These are phyloP conservation scores for Drymonia ruficornis DNA, from an alignment of 2,888 invertebrate species.

Conservation along the genomic window DNA sequence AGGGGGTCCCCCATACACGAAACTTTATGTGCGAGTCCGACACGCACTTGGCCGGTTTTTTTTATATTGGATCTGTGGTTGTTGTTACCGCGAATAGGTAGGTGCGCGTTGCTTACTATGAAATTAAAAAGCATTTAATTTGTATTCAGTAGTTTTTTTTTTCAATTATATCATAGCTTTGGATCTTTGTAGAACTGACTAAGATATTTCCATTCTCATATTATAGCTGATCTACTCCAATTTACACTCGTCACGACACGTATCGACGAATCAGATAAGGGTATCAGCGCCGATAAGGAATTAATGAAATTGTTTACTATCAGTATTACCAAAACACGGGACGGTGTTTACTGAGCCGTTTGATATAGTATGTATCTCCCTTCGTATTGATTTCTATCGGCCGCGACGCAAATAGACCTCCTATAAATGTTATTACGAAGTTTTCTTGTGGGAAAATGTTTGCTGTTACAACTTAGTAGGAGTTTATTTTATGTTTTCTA, in stretches of 20 bases:
- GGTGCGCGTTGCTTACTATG: too few species aligned
- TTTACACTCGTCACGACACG: not conserved
- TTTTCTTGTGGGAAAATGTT: not conserved
- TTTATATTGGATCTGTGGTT: too few species aligned
- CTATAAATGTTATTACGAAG: not conserved
- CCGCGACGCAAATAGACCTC: not conserved
- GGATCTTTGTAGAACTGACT: not conserved
- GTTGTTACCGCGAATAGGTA: too few species aligned
- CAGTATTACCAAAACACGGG: not conserved
- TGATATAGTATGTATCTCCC: not conserved
- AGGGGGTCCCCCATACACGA: too few species aligned
- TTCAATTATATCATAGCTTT: too few species aligned
- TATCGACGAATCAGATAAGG: constrained; percentile 2
- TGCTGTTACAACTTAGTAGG: not conserved
- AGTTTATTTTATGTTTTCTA: not conserved
- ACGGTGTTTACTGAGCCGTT: not conserved
- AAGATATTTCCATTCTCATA: not conserved
- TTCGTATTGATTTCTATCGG: not conserved
- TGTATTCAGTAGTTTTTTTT: too few species aligned
- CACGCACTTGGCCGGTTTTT: too few species aligned
- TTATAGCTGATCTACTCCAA: not conserved
- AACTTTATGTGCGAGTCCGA: too few species aligned
- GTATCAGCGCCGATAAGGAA: not conserved
- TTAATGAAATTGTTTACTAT: constrained; percentile 5
- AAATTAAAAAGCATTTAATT: too few species aligned